These are phyloP conservation scores for Actinia equina DNA, from an alignment of 64 coral and sea anemone genomes.

Conservation along the genomic window DNA sequence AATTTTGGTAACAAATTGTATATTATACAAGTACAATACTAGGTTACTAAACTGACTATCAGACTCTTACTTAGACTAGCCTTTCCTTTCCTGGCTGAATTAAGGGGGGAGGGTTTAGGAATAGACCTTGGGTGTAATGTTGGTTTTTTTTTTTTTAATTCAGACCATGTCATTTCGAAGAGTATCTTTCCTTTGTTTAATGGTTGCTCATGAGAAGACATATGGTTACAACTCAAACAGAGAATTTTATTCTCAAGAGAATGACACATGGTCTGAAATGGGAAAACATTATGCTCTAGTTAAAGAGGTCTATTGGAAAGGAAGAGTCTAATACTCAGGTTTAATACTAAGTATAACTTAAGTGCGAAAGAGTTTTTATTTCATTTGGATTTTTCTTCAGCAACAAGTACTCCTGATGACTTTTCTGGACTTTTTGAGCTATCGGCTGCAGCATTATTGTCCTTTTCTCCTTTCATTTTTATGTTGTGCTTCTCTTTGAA, in stretches of 20 bases:
- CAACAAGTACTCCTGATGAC: constrained; percentile 41
- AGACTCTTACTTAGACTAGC: neutral
- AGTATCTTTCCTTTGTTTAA: too few relatives aligned
- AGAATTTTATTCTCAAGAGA: too few relatives aligned
- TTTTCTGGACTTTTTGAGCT: constrained; percentile 30
- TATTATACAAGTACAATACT: neutral
- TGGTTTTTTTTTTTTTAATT: too few relatives aligned
- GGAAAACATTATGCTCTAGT: too few relatives aligned
- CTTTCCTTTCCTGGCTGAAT: neutral
- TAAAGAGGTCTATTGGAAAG: neutral
- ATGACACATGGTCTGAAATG: too few relatives aligned
- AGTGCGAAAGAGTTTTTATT: neutral
- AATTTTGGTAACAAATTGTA: neutral
- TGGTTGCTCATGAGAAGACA: too few relatives aligned
- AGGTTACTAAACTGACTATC: neutral
- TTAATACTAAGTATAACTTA: neutral
- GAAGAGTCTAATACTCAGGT: neutral
- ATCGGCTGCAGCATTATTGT: neutral
- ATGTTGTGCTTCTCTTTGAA: constrained; percentile 73
- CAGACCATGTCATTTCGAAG: too few relatives aligned
- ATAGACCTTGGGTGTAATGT: too few relatives aligned
- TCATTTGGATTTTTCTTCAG: constrained; percentile 21
- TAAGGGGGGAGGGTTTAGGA: neutral
- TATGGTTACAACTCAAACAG: too few relatives aligned
- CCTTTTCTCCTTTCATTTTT: constrained; percentile 47